Evolutionary conservation across 2,797 vertebrate genomes (phyloP).

Genomic region (Valencia hispanica): DNA sequence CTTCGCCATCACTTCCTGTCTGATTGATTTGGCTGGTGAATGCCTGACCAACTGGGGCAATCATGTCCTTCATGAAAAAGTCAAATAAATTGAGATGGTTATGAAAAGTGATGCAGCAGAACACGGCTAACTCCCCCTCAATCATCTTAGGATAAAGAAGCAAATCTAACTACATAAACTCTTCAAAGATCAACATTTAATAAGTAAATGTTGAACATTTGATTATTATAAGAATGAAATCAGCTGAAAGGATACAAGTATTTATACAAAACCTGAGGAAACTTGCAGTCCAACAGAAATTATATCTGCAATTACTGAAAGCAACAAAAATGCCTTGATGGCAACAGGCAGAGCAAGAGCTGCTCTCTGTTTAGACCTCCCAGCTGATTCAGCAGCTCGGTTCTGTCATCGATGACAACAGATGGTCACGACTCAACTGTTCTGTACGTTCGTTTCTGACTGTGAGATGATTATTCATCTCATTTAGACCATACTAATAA

Average conservation of each 20-base stretch:
- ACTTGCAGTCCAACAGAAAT: neutral
- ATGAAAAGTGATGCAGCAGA: neutral
- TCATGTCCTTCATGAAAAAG: neutral
- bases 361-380: neutral
- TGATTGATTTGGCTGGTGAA: neutral
- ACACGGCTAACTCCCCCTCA: neutral
- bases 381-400: constrained; percentile 1
- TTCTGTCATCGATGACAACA: neutral
- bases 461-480: neutral
- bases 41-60: neutral
- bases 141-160: neutral
- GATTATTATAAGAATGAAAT: neutral
- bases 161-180: neutral
- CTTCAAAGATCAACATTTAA: neutral
- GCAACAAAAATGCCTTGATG: neutral
- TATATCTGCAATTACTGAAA: neutral
- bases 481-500: neutral
- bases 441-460: neutral
- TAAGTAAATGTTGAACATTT: neutral
- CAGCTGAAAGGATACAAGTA: neutral
- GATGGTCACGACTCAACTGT: constrained; percentile 4
- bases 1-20: neutral
- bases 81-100: neutral
- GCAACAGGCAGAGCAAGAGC: neutral
- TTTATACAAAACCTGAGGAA: neutral